Evolutionary conservation across 1,140 invertebrate species (phyloP), one percentile per base, ranked within the genome.

Genomic region (Drosophila ercepeae): DNA sequence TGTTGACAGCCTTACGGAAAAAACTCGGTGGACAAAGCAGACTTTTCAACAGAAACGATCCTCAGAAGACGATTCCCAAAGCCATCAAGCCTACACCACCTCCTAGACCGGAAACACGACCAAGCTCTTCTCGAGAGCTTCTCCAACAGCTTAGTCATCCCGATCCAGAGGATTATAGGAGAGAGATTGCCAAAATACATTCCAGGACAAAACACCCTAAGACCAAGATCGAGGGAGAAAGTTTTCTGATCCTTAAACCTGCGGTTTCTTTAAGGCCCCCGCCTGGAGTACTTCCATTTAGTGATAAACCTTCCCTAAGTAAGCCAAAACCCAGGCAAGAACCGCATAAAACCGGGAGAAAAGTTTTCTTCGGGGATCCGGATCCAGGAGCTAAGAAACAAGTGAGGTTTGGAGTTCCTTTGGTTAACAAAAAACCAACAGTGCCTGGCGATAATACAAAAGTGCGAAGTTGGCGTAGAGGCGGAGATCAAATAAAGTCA

Each of bases 201-300:
- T 18, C 13, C 3, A 13, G 9, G 29, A 48, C 3, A 0, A 36
- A 11, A 19, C 13, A 4, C 0, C 0, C 4, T 32, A 1, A 14
- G 27, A 14, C 9, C 11, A 60, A 21, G 29, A 27, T 32, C 14
- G 21, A 39, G 0, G 60, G 55, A 1, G 60, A 61, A 1, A 60
- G 27, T 18, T 4, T 48, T 0, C 13, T 63, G 3, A 16, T 60
- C 0, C 13, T 64, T 6, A 39, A 23, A 2, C 27, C 41, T 0
- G 19, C 16, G 1, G 4, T 0, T 9, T 5, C 1, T 6, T 25
- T 44, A 4, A 54, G 1, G 2, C 23, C 9, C n/a, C 18, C 27
- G 8, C 4, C 6, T 1, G 4, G 23, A 14, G n/a, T 36, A 13
- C 6, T 8, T 27, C 6, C 27, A 27, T 3, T 27, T 1, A 27